Conservation (phyloP, 2,888 invertebrate genomes). For the Gandaritis pyraliata region DNA sequence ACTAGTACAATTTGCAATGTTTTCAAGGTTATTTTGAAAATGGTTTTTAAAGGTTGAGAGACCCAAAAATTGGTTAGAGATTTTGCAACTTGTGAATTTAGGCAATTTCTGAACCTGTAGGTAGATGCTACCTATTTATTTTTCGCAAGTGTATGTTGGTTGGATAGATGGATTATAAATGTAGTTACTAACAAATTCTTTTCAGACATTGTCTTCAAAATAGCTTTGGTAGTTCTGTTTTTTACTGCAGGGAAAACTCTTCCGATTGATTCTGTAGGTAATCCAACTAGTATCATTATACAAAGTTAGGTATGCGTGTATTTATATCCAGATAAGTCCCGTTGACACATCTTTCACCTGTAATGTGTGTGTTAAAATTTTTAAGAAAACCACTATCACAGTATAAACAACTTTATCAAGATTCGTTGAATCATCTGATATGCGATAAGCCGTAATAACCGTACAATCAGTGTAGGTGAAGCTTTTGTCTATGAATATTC, state of each 20-base stretch:
- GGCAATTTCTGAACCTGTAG: no score
- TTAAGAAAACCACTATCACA: background rate
- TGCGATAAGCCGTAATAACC: background rate
- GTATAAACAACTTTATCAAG: background rate
- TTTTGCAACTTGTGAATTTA: background rate
- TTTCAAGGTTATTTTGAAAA: slow-evolving; percentile 26
- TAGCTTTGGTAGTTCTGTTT: no score
- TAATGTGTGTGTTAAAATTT: background rate
- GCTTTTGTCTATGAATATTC: background rate
- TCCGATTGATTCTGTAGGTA: no score
- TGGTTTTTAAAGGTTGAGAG: slow-evolving; percentile 5
- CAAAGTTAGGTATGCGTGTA: no score
- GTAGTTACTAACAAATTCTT: no score
- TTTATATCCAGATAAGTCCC: background rate
- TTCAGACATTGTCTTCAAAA: no score
- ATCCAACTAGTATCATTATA: no score
- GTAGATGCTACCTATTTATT: no score
- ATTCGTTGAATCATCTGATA: background rate
- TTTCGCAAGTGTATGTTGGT: no score
- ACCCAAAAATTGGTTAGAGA: background rate
- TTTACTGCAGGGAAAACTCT: no score
- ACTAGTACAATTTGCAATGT: slow-evolving; percentile 22
- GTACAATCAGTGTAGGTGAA: background rate
- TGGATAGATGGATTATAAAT: no score
- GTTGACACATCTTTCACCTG: background rate